Conservation (phyloP, 2,113 vertebrate genomes). For the Dromaius novaehollandiae region DNA sequence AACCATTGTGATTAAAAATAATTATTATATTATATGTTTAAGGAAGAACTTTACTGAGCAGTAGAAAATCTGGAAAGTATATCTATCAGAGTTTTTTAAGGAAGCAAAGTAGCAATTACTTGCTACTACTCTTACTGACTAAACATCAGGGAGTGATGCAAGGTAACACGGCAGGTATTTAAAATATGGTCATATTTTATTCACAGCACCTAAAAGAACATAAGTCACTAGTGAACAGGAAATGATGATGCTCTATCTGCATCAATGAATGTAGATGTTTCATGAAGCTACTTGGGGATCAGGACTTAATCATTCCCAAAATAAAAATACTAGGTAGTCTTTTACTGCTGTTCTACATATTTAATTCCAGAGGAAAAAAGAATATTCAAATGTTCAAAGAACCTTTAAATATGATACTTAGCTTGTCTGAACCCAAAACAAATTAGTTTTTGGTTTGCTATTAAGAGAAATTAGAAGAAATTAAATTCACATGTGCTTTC, state of each 20-base stretch:
- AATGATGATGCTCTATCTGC: neutral
- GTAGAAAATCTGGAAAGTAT: neutral
- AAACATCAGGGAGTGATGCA: neutral
- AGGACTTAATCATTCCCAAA: neutral
- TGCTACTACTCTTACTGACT: neutral
- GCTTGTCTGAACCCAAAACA: neutral
- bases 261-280: neutral
- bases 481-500: rapidly evolving
- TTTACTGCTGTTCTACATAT: neutral
- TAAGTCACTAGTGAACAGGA: neutral
- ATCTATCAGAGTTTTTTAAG: neutral
- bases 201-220: neutral
- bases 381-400: neutral
- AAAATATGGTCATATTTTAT: constrained; percentile 12
- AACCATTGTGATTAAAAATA: neutral
- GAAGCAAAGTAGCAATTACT: neutral
- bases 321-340: neutral
- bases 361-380: neutral
- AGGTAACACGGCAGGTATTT: neutral
- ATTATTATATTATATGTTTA: neutral
- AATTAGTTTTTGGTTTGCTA: rapidly evolving
- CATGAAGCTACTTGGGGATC: neutral
- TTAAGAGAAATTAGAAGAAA: neutral
- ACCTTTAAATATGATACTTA: neutral
- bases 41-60: neutral